These are phyloP conservation scores for Nannospalax galili DNA, from an alignment of 2,113 vertebrate genomes.

Conservation along the genomic window DNA sequence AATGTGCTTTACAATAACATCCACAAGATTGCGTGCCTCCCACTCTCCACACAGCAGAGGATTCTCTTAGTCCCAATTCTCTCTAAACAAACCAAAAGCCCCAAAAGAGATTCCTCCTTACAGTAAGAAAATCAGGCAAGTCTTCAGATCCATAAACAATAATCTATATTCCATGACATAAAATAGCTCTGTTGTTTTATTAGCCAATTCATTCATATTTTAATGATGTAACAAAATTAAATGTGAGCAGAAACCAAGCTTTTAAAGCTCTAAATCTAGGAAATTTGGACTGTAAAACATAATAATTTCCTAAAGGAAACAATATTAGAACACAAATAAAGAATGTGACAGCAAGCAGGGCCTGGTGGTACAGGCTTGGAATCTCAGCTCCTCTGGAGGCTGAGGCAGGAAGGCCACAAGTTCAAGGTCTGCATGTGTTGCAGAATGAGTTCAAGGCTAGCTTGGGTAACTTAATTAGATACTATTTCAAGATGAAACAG, in stretches of 20 bases:
- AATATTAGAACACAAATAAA: constrained; percentile 75
- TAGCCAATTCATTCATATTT: constrained; percentile 80
- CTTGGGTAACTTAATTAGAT: background rate
- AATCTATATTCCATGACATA: constrained; percentile 74
- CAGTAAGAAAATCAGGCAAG: constrained; percentile 57
- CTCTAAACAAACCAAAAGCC: background rate
- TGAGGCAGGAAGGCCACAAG: background rate
- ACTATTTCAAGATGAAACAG: background rate
- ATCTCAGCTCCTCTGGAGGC: background rate
- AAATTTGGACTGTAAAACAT: constrained; percentile 77
- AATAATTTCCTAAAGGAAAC: constrained; percentile 71
- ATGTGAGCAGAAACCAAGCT: constrained; percentile 75
- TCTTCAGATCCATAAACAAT: constrained; percentile 77
- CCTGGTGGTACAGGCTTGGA: background rate
- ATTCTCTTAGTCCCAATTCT: constrained; percentile 55
- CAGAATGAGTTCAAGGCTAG: background rate
- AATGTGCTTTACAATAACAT: background rate
- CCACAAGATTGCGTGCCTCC: background rate
- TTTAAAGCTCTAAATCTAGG: constrained; percentile 77
- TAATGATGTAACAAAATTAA: constrained; percentile 82
- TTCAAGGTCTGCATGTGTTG: background rate
- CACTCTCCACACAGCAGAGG: background rate
- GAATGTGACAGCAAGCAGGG: constrained; percentile 43
- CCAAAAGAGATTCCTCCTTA: constrained; percentile 58
- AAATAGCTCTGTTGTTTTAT: constrained; percentile 83